Conservation (phyloP, 2,888 invertebrate species). For the Cepaea hortensis region DNA sequence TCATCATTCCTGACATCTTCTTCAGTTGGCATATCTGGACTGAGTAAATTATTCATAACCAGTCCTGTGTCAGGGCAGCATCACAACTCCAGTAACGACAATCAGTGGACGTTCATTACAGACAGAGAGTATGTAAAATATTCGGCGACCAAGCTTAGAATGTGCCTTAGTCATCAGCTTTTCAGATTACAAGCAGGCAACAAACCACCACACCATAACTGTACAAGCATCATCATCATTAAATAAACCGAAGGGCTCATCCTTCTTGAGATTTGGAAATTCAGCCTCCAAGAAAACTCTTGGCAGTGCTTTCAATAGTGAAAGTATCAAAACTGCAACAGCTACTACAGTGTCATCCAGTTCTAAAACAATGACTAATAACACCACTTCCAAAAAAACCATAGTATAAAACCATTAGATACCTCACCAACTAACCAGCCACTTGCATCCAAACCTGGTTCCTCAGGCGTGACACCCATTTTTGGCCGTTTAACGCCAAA, state of each 20-base stretch:
- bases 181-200: background rate
- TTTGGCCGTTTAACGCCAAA: constrained; percentile 28
- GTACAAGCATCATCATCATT: background rate
- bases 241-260: constrained; percentile 14
- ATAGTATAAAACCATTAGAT: background rate
- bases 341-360: background rate
- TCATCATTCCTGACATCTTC: constrained; percentile 22
- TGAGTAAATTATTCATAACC: constrained; percentile 34
- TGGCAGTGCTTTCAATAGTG: background rate
- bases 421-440: background rate
- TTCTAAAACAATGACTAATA: background rate
- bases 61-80: constrained; percentile 25
- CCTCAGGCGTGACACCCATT: constrained; percentile 9
- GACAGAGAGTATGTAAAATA: constrained; percentile 18
- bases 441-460: background rate
- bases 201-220: background rate
- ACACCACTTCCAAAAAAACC: background rate
- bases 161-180: background rate
- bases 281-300: background rate
- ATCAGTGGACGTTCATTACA: background rate
- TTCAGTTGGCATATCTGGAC: constrained; percentile 46
- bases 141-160: constrained; percentile 29
- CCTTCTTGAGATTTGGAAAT: background rate
- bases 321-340: constrained; percentile 2
- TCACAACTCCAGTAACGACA: background rate